These are phyloP conservation scores for Mormoops blainvillei DNA, from an alignment of 2,113 vertebrate species.

Conservation along the genomic window DNA sequence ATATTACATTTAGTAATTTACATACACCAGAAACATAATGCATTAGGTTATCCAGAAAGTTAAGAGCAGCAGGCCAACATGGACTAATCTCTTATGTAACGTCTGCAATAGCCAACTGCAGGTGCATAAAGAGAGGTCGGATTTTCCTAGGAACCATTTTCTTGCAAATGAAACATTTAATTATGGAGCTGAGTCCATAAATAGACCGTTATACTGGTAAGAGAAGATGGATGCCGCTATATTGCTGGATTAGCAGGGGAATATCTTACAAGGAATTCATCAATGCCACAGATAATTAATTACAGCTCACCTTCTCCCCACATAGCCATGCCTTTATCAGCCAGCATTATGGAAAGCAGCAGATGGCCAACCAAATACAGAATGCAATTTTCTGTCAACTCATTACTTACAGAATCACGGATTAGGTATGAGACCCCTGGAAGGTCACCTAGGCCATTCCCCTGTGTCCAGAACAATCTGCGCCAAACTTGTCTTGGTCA, in stretches of 20 bases:
- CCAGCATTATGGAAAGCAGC: slow-evolving; percentile 63
- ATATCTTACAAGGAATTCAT: slow-evolving; percentile 77
- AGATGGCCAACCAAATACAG: slow-evolving; percentile 69
- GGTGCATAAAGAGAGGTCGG: slow-evolving; percentile 68
- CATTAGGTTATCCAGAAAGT: slow-evolving; percentile 80
- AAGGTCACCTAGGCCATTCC: slow-evolving; percentile 61
- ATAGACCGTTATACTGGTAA: slow-evolving; percentile 67
- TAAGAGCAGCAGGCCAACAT: slow-evolving; percentile 75
- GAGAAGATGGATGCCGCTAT: slow-evolving; percentile 61
- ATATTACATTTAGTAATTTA: slow-evolving; percentile 81
- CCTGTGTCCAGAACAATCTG: slow-evolving; percentile 36
- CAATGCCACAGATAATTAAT: slow-evolving; percentile 81
- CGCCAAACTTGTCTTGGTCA: neutral
- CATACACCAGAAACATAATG: slow-evolving; percentile 78
- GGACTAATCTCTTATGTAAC: slow-evolving; percentile 75
- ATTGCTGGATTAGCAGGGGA: slow-evolving; percentile 72
- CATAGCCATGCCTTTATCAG: slow-evolving; percentile 74
- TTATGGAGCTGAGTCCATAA: slow-evolving; percentile 73
- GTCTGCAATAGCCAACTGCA: slow-evolving; percentile 70
- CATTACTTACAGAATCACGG: slow-evolving; percentile 69
- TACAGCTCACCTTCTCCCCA: slow-evolving; percentile 74
- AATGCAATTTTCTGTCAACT: slow-evolving; percentile 69
- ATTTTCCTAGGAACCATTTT: slow-evolving; percentile 79
- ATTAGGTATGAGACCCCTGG: slow-evolving; percentile 41
- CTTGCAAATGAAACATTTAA: slow-evolving; percentile 81